phyloP scores from a whole-genome alignment of 2,113 vertebrate species.

The Proterorhinus semilunaris region DNA sequence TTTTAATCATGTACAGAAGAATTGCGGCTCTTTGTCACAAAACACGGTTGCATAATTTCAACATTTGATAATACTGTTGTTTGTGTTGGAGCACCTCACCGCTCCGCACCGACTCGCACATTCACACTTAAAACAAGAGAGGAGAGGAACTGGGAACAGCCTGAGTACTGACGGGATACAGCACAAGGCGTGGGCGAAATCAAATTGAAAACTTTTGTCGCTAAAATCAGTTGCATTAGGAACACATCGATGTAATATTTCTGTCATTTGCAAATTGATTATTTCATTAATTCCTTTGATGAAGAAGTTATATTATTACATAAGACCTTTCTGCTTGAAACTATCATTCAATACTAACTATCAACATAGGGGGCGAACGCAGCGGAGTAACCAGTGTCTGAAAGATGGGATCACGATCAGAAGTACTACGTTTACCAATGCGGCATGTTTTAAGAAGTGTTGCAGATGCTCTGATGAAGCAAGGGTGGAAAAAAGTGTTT shows the following conservation, averaged over 20 bases:
- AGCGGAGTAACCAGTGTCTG: too few species aligned
- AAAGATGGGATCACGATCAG: too few species aligned
- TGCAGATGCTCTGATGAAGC: too few species aligned
- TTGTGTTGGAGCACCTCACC: background rate
- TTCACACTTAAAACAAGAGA: conserved; percentile 4
- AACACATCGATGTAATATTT: background rate
- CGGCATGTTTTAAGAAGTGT: too few species aligned
- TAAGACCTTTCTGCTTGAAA: too few species aligned
- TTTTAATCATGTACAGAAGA: background rate
- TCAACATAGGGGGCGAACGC: too few species aligned
- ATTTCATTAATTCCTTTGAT: too few species aligned
- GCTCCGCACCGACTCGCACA: background rate
- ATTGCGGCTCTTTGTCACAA: background rate
- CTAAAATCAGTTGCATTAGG: background rate
- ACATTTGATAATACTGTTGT: background rate
- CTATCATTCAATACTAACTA: too few species aligned
- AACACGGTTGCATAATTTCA: background rate
- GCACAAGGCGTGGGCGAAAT: background rate
- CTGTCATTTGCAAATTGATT: background rate
- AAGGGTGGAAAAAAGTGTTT: too few species aligned
- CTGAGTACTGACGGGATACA: background rate
- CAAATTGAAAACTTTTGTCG: background rate
- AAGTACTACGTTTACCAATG: too few species aligned
- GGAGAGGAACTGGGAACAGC: background rate
- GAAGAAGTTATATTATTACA: too few species aligned